phyloP scores from a whole-genome alignment of 2,888 invertebrate genomes.

The Congeria kusceri region DNA sequence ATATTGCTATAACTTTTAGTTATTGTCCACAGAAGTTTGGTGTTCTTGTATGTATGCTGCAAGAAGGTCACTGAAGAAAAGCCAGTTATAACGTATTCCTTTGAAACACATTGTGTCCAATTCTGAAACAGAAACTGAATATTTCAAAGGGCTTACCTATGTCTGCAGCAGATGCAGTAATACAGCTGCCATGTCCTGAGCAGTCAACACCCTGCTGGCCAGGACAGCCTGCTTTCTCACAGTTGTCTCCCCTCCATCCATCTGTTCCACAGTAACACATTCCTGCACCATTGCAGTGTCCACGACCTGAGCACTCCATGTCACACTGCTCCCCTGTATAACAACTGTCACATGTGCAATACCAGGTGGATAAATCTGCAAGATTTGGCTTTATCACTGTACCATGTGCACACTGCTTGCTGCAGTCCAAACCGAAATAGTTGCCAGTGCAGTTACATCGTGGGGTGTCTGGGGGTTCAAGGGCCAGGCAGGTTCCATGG shows the following conservation, averaged over 20 bases:
- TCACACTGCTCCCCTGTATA: constrained; percentile 65
- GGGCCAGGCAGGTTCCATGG: constrained; percentile 64
- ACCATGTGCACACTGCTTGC: constrained; percentile 56
- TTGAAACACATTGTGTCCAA: no score
- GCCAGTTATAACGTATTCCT: no score
- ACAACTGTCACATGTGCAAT: constrained; percentile 67
- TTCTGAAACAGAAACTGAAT: no score
- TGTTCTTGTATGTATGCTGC: no score
- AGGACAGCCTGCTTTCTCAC: constrained; percentile 74
- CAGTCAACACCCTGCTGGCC: constrained; percentile 67
- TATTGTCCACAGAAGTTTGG: no score
- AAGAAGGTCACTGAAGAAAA: no score
- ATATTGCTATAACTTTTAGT: no score
- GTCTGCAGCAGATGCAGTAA: constrained; percentile 50
- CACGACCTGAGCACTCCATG: constrained; percentile 51
- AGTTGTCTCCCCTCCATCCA: constrained; percentile 72
- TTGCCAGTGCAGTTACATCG: constrained; percentile 46
- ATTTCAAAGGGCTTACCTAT: constrained; percentile 46
- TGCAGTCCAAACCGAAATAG: constrained; percentile 60
- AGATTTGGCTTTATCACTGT: constrained; percentile 27
- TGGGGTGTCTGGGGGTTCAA: constrained; percentile 51
- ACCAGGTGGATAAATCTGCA: constrained; percentile 40
- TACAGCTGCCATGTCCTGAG: constrained; percentile 71
- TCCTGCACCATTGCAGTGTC: constrained; percentile 52
- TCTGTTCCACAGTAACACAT: constrained; percentile 73